phyloP scores from a whole-genome alignment of 2,113 vertebrate species.

The Pristiophorus japonicus region DNA sequence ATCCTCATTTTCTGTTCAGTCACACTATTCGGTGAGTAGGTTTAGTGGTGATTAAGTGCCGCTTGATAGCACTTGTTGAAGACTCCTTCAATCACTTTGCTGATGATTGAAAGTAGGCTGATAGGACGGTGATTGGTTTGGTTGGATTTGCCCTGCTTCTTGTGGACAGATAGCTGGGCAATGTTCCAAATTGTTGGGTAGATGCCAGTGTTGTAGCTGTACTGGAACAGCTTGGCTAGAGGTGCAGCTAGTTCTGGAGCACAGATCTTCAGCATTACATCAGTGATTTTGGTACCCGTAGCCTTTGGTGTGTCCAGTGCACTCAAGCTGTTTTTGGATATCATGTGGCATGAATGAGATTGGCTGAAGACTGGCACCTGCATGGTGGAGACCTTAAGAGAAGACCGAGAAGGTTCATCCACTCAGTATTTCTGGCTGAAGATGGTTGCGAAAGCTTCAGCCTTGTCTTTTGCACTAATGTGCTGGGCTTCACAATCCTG shows the following conservation, averaged over 20 bases:
- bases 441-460: not conserved
- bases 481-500: not conserved
- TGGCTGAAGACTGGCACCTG: not conserved
- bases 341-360: not conserved
- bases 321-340: not conserved
- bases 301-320: not conserved
- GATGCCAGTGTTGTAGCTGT: not conserved
- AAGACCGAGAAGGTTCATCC: not conserved
- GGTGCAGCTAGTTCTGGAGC: not conserved
- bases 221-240: not conserved
- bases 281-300: not conserved
- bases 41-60: no score
- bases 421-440: not conserved
- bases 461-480: not conserved
- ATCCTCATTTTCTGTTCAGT: not conserved
- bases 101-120: not conserved
- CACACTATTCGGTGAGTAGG: not conserved
- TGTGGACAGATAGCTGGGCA: not conserved
- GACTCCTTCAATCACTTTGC: not conserved
- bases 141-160: not conserved
- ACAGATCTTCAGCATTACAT: not conserved
- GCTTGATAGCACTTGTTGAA: no score
- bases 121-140: no score
- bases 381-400: not conserved
- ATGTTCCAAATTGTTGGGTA: not conserved